A percentile compares a stretch with the other conserved stretches of the same genome.
phyloP scores from a whole-genome alignment of 1,140 invertebrate genomes.

The Cydia fagiglandana region DNA sequence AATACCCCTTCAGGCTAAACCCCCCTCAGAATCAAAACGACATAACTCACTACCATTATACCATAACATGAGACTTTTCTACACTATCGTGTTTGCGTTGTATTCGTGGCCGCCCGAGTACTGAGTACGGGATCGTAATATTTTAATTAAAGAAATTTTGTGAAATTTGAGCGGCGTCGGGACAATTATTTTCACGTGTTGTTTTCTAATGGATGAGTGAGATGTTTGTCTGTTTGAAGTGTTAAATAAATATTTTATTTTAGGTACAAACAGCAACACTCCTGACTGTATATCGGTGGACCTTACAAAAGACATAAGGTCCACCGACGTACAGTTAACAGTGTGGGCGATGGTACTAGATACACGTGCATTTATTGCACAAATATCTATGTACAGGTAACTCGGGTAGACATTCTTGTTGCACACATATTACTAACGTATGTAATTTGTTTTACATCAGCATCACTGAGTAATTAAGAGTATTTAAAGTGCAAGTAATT shows the following conservation, averaged over 20 bases:
- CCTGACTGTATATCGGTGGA: too few species aligned
- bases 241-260: not conserved
- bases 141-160: slow-evolving; percentile 29
- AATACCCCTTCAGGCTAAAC: slow-evolving; percentile 5
- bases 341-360: too few species aligned
- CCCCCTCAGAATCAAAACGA: not conserved
- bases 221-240: not conserved
- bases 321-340: too few species aligned
- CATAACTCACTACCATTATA: not conserved
- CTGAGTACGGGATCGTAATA: slow-evolving; percentile 19
- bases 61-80: not conserved
- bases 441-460: not conserved
- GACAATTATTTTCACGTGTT: slow-evolving; percentile 5
- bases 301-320: too few species aligned
- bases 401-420: too few species aligned
- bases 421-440: not conserved
- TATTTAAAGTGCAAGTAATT: not conserved
- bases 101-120: not conserved
- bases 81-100: not conserved
- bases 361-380: not conserved
- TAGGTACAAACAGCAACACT: too few species aligned
- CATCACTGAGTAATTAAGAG: not conserved
- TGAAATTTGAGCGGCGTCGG: slow-evolving; percentile 6
- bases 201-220: not conserved
- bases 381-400: too few species aligned